A percentile compares a stretch with the other conserved stretches of the same genome.
Evolutionary conservation across 2,113 vertebrate genomes (phyloP).

Genomic region (Platycercus adscitus): DNA sequence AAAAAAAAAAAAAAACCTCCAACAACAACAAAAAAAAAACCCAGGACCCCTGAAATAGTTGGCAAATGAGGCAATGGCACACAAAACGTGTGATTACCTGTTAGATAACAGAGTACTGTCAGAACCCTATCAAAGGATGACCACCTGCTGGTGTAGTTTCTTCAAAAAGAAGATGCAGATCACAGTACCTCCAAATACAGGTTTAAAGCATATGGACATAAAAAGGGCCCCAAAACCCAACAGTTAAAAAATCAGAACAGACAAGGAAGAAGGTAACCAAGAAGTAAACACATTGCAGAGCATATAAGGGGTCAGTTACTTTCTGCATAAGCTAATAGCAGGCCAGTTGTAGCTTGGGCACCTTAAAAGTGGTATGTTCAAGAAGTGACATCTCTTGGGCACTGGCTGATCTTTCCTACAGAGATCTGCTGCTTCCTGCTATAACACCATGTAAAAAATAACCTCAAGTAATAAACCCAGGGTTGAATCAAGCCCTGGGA

Average conservation of each 20-base stretch:
- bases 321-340: background rate
- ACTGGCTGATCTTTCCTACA: background rate
- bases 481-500: background rate
- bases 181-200: background rate
- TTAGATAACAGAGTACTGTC: background rate
- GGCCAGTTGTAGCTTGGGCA: background rate
- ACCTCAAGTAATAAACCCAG: background rate
- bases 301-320: background rate
- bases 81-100: background rate
- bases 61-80: background rate
- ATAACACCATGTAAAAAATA: background rate
- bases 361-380: background rate
- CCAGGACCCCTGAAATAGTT: background rate
- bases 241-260: background rate
- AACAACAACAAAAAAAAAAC: accelerated
- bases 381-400: background rate
- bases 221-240: background rate
- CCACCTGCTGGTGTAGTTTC: background rate
- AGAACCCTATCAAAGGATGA: background rate
- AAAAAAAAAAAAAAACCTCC: accelerated
- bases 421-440: background rate
- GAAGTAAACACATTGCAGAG: background rate
- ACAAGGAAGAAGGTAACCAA: background rate
- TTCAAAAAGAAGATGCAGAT: background rate
- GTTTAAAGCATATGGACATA: background rate